Conservation (phyloP, 2,888 invertebrate genomes). For the Pachymerium ferrugineum region DNA sequence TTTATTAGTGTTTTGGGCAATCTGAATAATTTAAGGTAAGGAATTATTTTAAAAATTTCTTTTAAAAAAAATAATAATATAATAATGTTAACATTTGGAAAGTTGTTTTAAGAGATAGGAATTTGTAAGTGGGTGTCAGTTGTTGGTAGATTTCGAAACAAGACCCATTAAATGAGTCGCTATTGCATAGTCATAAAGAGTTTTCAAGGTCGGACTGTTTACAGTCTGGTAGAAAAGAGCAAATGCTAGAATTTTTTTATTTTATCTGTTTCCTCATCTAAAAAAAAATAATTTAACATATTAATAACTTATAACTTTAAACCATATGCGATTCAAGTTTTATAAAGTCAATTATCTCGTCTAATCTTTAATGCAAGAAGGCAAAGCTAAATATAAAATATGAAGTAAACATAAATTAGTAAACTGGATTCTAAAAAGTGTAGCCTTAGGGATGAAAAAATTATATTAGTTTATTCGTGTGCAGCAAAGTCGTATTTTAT, state of each 20-base stretch:
- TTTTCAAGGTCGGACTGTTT: slow-evolving; percentile 19
- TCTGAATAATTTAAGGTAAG: not conserved
- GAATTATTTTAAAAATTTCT: not conserved
- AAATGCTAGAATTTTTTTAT: not conserved
- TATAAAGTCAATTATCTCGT: too few species aligned
- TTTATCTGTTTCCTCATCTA: slow-evolving; percentile 6
- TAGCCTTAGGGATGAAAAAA: too few species aligned
- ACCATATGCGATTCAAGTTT: too few species aligned
- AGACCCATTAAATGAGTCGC: slow-evolving; percentile 17
- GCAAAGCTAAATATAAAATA: too few species aligned
- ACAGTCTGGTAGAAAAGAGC: slow-evolving; percentile 3
- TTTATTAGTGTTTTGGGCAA: not conserved
- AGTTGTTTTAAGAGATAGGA: not conserved
- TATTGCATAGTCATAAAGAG: slow-evolving; percentile 19
- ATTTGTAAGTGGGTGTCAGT: slow-evolving; percentile 5
- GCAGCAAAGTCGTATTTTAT: too few species aligned
- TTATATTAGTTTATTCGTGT: too few species aligned
- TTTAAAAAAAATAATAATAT: not conserved
- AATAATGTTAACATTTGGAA: too few species aligned
- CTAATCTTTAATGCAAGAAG: too few species aligned
- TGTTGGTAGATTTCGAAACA: slow-evolving; percentile 16
- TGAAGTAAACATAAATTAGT: too few species aligned
- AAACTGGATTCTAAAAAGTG: too few species aligned
- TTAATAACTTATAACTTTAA: not conserved
- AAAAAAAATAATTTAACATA: not conserved